Percentiles rank a stretch among this genome's conserved stretches.
Conservation (phyloP, 2,797 vertebrate genomes). For the Pogonophryne albipinna region DNA sequence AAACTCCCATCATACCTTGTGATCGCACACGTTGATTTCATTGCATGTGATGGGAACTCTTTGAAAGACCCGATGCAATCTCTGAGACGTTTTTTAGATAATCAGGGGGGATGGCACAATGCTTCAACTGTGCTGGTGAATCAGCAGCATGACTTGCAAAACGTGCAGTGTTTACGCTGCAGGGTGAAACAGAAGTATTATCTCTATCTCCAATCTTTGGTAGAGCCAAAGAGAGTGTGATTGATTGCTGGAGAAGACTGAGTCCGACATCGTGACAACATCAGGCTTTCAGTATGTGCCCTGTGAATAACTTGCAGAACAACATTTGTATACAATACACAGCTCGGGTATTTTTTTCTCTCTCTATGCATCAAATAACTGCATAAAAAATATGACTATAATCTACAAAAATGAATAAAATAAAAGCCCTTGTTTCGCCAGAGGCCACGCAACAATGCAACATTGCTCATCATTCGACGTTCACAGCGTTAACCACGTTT, state of each 20-base stretch:
- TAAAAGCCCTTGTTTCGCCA: no score
- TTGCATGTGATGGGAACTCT: constrained; percentile 57
- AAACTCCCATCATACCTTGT: constrained; percentile 39
- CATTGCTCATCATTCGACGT: no score
- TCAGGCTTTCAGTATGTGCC: neutral
- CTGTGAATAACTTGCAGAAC: neutral
- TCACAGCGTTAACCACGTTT: no score
- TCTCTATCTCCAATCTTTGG: neutral
- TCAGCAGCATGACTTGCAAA: constrained; percentile 8
- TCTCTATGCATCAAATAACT: no score
- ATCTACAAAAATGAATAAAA: no score
- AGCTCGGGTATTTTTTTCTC: no score
- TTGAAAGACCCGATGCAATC: constrained; percentile 64
- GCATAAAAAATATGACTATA: no score
- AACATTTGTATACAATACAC: neutral
- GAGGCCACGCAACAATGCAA: no score
- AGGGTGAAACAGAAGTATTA: neutral
- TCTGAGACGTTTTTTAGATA: constrained; percentile 49
- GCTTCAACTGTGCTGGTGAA: constrained; percentile 6
- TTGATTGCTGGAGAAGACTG: neutral
- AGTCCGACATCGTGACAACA: neutral
- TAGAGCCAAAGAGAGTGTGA: constrained; percentile 1
- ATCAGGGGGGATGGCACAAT: constrained; percentile 18
- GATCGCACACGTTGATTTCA: constrained; percentile 56
- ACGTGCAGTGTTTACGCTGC: neutral